Base-by-base conservation (phyloP, 2,113 vertebrate genomes). In the Recurvirostra avosetta region DNA sequence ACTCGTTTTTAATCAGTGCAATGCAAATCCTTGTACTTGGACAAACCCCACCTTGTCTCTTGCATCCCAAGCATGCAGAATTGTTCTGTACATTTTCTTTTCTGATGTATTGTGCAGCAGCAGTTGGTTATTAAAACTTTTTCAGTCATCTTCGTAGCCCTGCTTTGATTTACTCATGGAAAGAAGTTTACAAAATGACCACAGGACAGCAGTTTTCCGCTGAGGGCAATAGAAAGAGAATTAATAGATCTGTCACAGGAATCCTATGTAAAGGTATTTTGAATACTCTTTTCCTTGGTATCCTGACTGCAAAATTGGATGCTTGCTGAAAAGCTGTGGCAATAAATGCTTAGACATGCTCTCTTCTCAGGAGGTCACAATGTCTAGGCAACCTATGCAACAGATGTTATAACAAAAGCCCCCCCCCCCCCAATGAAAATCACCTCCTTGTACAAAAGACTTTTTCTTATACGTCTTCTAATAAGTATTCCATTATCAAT, bases 221-320 rank as follows among this genome's bases (percentile, higher is more conserved):
- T 88, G 63, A 92, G 90, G 27, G 63, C 50, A 86, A n/a, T 53
- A 59, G 67, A 92, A 79, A 34, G 49, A 79, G 36, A 85, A n/a
- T 73, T 66, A 88, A 90, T 79, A 93, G 81, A 77, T 82, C 70
- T 92, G 41, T 80, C 74, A 86, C 59, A 90, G 67, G 92, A 92
- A 74, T 93, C 59, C 50, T 83, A 3, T 67, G 38, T 73, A 91
- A 92, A 87, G 66, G 59, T 45, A 26, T 80, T 53, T 25, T 55
- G 50, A 92, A 52, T 89, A 73, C 40, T 50, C 52, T 83, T 73
- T 93, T 66, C 49, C 38, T 45, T 76, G 19, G 40, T 91, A 70
- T 88, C 62, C 56, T 88, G 38, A 63, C 45, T 15, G 1, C 16
- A n/a, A 90, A 95, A 88, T 59, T 65, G 49, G 41, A 53, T 86